Base-by-base conservation (phyloP, 1,140 invertebrate species). In the Galleria mellonella region DNA sequence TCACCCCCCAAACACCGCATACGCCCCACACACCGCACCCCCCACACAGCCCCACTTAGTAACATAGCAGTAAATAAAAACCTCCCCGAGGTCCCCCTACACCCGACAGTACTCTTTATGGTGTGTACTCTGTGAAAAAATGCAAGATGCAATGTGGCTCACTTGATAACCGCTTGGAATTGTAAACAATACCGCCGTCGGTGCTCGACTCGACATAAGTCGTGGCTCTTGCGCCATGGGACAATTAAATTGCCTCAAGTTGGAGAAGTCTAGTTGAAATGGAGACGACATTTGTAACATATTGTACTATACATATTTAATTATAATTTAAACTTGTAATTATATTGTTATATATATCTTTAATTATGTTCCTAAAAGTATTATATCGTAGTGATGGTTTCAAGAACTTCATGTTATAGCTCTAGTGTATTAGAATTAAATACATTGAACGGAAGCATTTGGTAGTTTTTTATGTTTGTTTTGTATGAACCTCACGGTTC, bases 21-120 rank as follows among this genome's bases (percentile, higher is more conserved):
- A 41, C 69, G n/a, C 60, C 77, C 31, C 77, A 73, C 46, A 65
- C 71, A 0, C 70, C 77, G 13, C 77, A 77, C 44, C 86, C 88
- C 1, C 88, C 88, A 3, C 87, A 86, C 57, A 89, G 88, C 58
- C 88, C 89, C 27, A 88, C 87, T 68, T 89, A 88, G 82, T 72
- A 52, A 55, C 43, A 39, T 55, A 44, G 43, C 37, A 50, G 39
- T 35, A 43, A 50, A 48, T 54, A 58, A 51, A 54, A 48, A 51
- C 51, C 50, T 61, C 40, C 40, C 47, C 43, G 45, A 68, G 61
- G 55, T 67, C 60, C 47, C 35, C 43, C 62, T 51, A 59, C 49
- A 47, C 54, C 51, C 51, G 56, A 56, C 32, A 23, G 51, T 41
- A 32, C 40, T 49, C 31, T 51, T 30, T 55, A 47, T 48, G 49